Conservation (phyloP, 1,140 invertebrate genomes). For the Araneus ventricosus region DNA sequence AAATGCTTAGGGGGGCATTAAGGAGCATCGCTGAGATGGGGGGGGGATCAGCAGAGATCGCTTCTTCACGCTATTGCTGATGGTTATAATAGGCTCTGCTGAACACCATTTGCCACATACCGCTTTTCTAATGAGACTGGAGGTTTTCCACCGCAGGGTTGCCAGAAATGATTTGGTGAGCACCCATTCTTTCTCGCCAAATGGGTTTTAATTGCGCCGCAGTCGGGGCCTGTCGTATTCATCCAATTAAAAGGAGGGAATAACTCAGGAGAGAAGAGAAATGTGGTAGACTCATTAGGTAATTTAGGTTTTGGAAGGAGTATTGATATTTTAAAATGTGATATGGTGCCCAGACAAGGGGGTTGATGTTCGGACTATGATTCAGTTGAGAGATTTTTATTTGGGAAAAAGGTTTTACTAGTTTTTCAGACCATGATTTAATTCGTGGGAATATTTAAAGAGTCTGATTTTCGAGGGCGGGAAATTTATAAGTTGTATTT, state of each 20-base stretch:
- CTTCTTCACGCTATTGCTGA: conserved; percentile 66
- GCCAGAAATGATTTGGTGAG: conserved; percentile 37
- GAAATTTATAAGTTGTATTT: too few species aligned
- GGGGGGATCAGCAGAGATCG: conserved; percentile 55
- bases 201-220: conserved; percentile 71
- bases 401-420: neutral
- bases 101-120: conserved; percentile 73
- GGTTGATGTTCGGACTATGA: neutral
- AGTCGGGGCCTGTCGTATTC: neutral
- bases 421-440: too few species aligned
- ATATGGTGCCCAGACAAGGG: neutral
- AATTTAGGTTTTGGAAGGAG: conserved; percentile 24
- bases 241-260: conserved; percentile 53
- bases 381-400: neutral
- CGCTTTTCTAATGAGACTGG: conserved; percentile 70
- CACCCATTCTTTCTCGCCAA: conserved; percentile 66
- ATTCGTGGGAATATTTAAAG: too few species aligned
- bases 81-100: conserved; percentile 73
- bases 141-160: conserved; percentile 45
- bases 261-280: neutral
- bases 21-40: conserved; percentile 37
- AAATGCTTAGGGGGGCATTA: conserved; percentile 51
- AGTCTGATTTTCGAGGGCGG: too few species aligned
- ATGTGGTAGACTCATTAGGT: conserved; percentile 30
- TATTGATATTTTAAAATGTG: conserved; percentile 9